Evolutionary conservation across 2,797 vertebrate genomes (phyloP).

Genomic region (Mus minutoides): DNA sequence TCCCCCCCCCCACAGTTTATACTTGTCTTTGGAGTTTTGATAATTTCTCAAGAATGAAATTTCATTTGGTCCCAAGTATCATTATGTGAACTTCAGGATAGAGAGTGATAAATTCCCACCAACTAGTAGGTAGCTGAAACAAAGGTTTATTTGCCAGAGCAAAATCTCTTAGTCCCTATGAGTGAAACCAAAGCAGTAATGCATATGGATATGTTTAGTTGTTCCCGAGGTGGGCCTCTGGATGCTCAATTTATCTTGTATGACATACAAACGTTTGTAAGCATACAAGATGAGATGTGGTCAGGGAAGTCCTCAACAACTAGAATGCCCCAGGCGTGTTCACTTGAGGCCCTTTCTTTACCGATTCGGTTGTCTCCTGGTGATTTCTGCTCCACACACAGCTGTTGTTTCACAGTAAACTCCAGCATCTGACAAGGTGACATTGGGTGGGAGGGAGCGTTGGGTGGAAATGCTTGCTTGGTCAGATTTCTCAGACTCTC

Average conservation of each 20-base stretch:
- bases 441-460: constrained; percentile 34
- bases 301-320: constrained; percentile 16
- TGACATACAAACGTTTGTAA: constrained; percentile 26
- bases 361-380: constrained; percentile 41
- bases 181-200: constrained; percentile 58
- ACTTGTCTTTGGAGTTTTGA: constrained; percentile 42
- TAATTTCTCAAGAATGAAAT: constrained; percentile 40
- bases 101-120: constrained; percentile 3
- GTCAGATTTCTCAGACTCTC: background rate
- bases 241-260: constrained; percentile 56
- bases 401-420: constrained; percentile 68
- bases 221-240: constrained; percentile 27
- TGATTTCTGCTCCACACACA: constrained; percentile 35
- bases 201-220: constrained; percentile 65
- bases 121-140: constrained; percentile 44
- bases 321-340: constrained; percentile 12
- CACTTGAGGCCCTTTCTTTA: constrained; percentile 52
- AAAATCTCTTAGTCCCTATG: constrained; percentile 22
- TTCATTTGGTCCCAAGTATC: constrained; percentile 49
- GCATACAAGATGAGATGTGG: constrained; percentile 41
- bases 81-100: constrained; percentile 19
- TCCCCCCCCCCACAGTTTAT: background rate
- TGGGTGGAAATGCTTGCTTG: constrained; percentile 21
- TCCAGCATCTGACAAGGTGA: constrained; percentile 66
- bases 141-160: constrained; percentile 43